phyloP scores from a whole-genome alignment of 2,888 invertebrate genomes.

The Trimorus sp. region DNA sequence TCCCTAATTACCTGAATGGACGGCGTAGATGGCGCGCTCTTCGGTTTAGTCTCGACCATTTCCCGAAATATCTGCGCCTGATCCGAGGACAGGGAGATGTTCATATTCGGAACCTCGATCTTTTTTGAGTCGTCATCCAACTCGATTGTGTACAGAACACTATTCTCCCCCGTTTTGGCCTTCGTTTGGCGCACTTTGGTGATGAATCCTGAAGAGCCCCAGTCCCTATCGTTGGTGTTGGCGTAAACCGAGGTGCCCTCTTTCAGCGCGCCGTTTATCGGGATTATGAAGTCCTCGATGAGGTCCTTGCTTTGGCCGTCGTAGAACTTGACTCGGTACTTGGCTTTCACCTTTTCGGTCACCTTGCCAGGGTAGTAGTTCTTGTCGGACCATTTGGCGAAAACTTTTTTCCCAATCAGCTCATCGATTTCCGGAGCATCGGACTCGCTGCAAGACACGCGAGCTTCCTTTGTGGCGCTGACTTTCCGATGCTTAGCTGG shows the following conservation, averaged over 20 bases:
- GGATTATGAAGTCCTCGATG: slow-evolving; percentile 85
- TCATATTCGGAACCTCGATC: slow-evolving; percentile 72
- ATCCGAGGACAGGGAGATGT: slow-evolving; percentile 76
- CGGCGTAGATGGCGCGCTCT: slow-evolving; percentile 73
- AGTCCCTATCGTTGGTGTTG: slow-evolving; percentile 70
- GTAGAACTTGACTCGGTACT: slow-evolving; percentile 85
- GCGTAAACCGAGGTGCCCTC: slow-evolving; percentile 76
- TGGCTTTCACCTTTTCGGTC: slow-evolving; percentile 83
- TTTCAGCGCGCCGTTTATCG: slow-evolving; percentile 70
- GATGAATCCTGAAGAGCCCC: slow-evolving; percentile 75
- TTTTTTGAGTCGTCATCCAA: slow-evolving; percentile 74
- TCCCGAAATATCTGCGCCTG: slow-evolving; percentile 77
- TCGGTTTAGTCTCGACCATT: slow-evolving; percentile 61
- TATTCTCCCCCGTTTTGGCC: slow-evolving; percentile 53
- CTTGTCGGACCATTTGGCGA: slow-evolving; percentile 87
- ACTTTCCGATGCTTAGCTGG: slow-evolving; percentile 47
- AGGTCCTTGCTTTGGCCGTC: slow-evolving; percentile 85
- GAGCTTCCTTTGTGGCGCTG: slow-evolving; percentile 6
- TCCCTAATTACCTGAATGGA: slow-evolving; percentile 66
- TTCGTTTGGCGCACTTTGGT: slow-evolving; percentile 57
- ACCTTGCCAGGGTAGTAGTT: slow-evolving; percentile 87
- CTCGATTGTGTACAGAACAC: slow-evolving; percentile 73
- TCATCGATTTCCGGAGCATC: slow-evolving; percentile 60
- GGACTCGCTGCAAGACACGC: slow-evolving; percentile 8
- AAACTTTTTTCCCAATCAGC: slow-evolving; percentile 80